phyloP scores from a whole-genome alignment of 2,797 vertebrate species.

The Sciaenops ocellatus region DNA sequence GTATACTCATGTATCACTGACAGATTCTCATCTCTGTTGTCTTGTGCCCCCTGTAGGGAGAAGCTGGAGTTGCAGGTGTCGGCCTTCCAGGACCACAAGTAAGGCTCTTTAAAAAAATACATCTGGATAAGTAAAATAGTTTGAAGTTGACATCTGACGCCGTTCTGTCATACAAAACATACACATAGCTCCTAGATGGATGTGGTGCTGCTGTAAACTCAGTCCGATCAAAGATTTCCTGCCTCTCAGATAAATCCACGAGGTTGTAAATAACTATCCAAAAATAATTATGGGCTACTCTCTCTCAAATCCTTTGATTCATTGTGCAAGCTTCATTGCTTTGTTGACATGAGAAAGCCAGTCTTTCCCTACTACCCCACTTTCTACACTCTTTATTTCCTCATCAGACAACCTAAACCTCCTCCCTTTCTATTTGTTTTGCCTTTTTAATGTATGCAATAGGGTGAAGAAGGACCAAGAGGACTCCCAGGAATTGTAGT shows the following conservation, averaged over 20 bases:
- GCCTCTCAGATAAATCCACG: conserved; percentile 10
- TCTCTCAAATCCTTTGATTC: conserved; percentile 18
- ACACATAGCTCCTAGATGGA: conserved; percentile 5
- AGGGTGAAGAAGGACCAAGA: conserved; percentile 85
- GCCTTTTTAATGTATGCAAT: conserved; percentile 6
- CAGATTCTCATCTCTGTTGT: conserved; percentile 17
- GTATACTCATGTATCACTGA: conserved; percentile 13
- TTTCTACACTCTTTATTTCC: neutral
- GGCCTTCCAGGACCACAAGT: conserved; percentile 81
- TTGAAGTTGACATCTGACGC: conserved; percentile 30
- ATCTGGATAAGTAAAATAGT: conserved; percentile 22
- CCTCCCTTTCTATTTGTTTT: neutral
- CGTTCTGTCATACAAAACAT: conserved; percentile 22
- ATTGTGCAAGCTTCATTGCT: conserved; percentile 1
- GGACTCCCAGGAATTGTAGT: conserved; percentile 80
- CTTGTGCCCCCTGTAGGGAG: conserved; percentile 73
- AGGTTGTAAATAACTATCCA: conserved; percentile 48
- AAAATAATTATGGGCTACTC: conserved; percentile 2
- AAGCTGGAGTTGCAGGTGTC: conserved; percentile 74
- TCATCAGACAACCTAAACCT: neutral
- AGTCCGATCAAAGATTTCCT: neutral
- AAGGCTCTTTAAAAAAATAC: conserved; percentile 35
- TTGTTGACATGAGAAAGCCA: neutral
- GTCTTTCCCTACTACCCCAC: neutral
- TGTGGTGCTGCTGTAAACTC: conserved; percentile 21